Percentiles rank a stretch among this genome's conserved stretches.
phyloP scores from a whole-genome alignment of 2,113 vertebrate species.

The Ptyas mucosa region DNA sequence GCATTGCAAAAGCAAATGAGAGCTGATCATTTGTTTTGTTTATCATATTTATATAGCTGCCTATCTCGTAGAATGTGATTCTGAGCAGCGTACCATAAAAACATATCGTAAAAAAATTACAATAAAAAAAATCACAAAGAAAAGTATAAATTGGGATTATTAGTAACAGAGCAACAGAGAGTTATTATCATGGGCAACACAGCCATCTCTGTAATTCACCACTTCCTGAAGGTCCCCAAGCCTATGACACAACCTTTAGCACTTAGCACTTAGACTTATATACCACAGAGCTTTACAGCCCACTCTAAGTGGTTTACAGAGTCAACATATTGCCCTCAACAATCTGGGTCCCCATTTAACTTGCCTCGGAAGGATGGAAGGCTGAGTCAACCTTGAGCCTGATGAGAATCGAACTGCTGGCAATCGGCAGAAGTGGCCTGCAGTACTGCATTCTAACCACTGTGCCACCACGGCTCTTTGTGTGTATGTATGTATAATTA shows the following conservation, averaged over 20 bases:
- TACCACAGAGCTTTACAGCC: too few relatives aligned
- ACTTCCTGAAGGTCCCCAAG: background rate
- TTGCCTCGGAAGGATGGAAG: too few relatives aligned
- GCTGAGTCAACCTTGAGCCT: too few relatives aligned
- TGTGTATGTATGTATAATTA: background rate
- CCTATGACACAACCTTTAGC: background rate
- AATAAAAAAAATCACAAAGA: background rate
- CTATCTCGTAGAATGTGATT: background rate
- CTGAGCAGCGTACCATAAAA: background rate
- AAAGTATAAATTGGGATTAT: background rate
- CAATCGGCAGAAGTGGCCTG: too few relatives aligned
- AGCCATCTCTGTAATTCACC: background rate
- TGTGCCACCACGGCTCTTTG: too few relatives aligned
- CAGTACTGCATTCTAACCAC: too few relatives aligned
- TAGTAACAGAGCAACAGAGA: background rate
- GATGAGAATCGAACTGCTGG: too few relatives aligned
- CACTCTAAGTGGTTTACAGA: too few relatives aligned
- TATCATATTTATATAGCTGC: background rate
- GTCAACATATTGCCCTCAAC: too few relatives aligned
- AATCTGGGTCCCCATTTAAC: too few relatives aligned
- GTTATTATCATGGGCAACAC: background rate
- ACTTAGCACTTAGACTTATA: too few relatives aligned
- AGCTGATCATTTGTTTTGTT: background rate
- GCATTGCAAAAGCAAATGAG: background rate
- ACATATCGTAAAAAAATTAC: background rate